A percentile compares a stretch with the other conserved stretches of the same genome.
Conservation (phyloP, 2,888 invertebrate genomes). For the Ormyrus rosae region DNA sequence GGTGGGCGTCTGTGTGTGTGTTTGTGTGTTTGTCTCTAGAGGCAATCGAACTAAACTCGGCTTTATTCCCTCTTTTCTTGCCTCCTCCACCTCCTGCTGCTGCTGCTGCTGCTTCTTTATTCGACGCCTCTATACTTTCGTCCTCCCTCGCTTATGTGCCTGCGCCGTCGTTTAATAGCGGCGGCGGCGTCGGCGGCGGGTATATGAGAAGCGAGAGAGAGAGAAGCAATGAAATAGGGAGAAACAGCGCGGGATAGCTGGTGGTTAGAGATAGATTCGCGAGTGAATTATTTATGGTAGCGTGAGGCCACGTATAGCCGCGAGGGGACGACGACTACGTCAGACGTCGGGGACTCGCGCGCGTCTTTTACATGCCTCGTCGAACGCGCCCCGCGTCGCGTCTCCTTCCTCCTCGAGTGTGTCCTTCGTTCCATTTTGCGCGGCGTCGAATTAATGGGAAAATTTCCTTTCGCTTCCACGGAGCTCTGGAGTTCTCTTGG, state of each 20-base stretch:
- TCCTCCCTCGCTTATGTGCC: conserved; percentile 5
- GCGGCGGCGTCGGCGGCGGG: not conserved
- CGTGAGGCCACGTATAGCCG: conserved; percentile 61
- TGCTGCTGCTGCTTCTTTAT: not conserved
- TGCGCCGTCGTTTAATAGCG: conserved; percentile 35
- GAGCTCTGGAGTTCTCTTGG: too few species aligned
- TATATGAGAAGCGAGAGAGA: not conserved
- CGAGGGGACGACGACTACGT: conserved; percentile 13
- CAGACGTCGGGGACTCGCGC: not conserved
- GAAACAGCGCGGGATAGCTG: conserved; percentile 52
- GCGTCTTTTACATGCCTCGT: conserved; percentile 15
- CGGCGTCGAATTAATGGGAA: too few species aligned
- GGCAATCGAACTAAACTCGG: conserved; percentile 21
- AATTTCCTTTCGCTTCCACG: too few species aligned
- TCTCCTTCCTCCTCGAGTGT: not conserved
- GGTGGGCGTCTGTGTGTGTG: too few species aligned
- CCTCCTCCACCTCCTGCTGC: conserved; percentile 12
- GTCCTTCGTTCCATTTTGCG: not conserved
- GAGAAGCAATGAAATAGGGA: conserved; percentile 40
- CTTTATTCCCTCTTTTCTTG: conserved; percentile 14
- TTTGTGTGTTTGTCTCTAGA: not conserved
- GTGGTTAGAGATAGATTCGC: conserved; percentile 68
- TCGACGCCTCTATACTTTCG: conserved; percentile 2
- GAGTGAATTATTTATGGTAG: conserved; percentile 73
- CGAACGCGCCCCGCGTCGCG: not conserved